Evolutionary conservation across 1,140 invertebrate genomes (phyloP), one percentile per base, ranked within the genome.

Genomic region (Centruroides vittatus): DNA sequence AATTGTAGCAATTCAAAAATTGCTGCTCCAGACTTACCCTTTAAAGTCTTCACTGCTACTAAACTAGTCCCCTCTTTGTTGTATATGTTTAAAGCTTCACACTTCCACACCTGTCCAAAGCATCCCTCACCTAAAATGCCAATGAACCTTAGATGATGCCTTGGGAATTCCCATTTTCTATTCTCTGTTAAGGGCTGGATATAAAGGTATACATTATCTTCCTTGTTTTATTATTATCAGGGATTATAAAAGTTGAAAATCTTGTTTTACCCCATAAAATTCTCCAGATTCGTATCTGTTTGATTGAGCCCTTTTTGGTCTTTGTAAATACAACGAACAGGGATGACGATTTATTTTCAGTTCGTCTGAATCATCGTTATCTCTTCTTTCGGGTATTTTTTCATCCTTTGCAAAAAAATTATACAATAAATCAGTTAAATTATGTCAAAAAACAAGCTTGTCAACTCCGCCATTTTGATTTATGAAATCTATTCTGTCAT

Each of bases 41-140:
- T 66, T 5, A 66, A 53, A n/a, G 59, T 66, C 35, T 66, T 66
- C 5, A 66, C 65, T 10, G 65, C 65, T n/a, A 66, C 65, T 5
- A 63, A 47, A n/a, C 6, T 35, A 23, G 48, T 46, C 10, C 53
- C 56, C 0, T 58, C 60, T 10, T 4, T 36, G 6, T 23, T 35
- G 23, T 13, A 12, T 4, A 62, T 53, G 23, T 55, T 86, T 55
- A 72, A 70, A 12, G 74, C 74, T 78, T 80, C 47, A 1, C 87
- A 92, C 78, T 93, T 93, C 71, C 91, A 82, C 0, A 97, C 90
- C 76, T 94, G 91, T 0, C 89, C 91, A 66, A 93, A 94, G 64
- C 89, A 92, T n/a, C 91, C 91, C 77, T 94, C 91, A 1, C 90
- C 90, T 1, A 94, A 78, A 52, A 93, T 90, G 65, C 86, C 86